Evolutionary conservation across 2,888 invertebrate species (phyloP), one percentile per base, ranked within the genome.

Genomic region (Tiliacea aurago): DNA sequence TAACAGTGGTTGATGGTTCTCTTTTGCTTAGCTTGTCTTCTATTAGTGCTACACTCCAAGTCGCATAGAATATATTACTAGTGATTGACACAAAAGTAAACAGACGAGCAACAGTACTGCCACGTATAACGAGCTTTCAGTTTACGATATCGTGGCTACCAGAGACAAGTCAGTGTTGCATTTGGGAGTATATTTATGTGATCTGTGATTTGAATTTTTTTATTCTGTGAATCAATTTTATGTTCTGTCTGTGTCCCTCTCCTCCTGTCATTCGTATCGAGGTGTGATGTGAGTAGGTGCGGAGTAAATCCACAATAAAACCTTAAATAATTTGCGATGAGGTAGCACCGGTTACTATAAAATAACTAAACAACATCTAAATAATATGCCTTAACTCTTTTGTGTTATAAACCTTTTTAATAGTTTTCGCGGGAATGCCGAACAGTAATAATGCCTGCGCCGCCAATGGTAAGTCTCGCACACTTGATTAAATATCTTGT

Each of bases 361-460:
- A 87, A 86, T 87, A 84, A 89, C 80, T 83, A 86, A 89, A 86
- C 86, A 93, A 90, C 91, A 93, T 89, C 91, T 89, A 87, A 91
- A 83, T 95, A 95, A 92, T 95, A 96, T 96, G 95, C 93, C 95
- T 93, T 96, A 94, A 94, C 85, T 91, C 89, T 91, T 92, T 93
- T 92, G 90, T 93, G 90, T 90, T 90, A 90, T 82, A 90, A 91
- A 89, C 90, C 86, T 87, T 84, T 87, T 90, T 88, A 78, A 84
- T 87, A 90, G 85, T 90, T 90, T 87, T 90, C 89, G 90, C 93
- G 94, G 95, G 93, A 93, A 95, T 95, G 94, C 94, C 94, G 93
- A 95, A 94, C 93, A 93, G 93, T 90, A 94, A 92, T 91, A 95
- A 92, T 93, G 90, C 91, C 89, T 90, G 92, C 90, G 91, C 94